Conservation (phyloP, 1,140 invertebrate genomes). For the Drosophila ironensis region DNA sequence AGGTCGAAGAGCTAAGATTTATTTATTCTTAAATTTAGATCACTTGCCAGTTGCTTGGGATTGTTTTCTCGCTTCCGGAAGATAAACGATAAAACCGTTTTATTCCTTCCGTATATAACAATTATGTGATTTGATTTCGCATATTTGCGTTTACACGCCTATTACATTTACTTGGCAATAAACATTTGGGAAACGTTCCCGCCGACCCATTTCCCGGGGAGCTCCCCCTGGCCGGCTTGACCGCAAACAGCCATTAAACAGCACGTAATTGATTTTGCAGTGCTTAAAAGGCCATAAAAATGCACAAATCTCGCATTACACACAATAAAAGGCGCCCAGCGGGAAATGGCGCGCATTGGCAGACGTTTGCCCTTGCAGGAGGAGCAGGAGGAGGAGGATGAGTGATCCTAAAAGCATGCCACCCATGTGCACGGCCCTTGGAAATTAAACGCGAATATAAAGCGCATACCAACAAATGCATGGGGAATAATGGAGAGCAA, state of each 20-base stretch:
- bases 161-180: constrained; percentile 25
- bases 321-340: constrained; percentile 35
- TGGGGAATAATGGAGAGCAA: constrained; percentile 55
- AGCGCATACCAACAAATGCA: constrained; percentile 19
- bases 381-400: neutral
- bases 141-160: constrained; percentile 15
- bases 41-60: no score
- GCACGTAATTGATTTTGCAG: constrained; percentile 59
- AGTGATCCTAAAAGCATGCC: constrained; percentile 25
- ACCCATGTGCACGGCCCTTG: neutral
- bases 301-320: constrained; percentile 55
- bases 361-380: neutral
- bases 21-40: no score
- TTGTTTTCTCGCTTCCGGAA: no score
- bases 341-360: neutral
- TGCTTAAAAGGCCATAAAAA: constrained; percentile 64
- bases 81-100: neutral
- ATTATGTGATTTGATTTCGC: constrained; percentile 17
- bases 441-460: constrained; percentile 47
- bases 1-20: no score
- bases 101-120: neutral
- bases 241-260: constrained; percentile 55
- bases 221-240: constrained; percentile 12
- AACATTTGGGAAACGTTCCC: constrained; percentile 2
- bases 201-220: neutral